phyloP scores from a whole-genome alignment of 2,888 invertebrate genomes.

The Nebria brevicollis region DNA sequence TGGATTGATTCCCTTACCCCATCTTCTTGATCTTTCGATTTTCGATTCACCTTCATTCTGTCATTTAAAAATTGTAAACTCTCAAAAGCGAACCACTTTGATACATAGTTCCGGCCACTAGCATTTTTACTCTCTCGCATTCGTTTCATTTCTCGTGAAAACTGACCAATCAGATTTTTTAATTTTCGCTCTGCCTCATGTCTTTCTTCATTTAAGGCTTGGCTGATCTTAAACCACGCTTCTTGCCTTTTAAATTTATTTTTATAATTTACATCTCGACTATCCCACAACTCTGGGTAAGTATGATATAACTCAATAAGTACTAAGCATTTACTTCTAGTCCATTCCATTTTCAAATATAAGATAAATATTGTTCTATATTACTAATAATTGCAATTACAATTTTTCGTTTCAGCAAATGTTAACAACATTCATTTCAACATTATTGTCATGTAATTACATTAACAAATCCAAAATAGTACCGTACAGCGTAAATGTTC shows the following conservation, averaged over 20 bases:
- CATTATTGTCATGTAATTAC: too few relatives aligned
- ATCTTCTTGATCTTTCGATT: background rate
- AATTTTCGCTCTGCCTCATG: conserved; percentile 10
- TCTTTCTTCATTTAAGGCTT: conserved; percentile 2
- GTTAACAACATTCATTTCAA: too few relatives aligned
- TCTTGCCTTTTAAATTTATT: background rate
- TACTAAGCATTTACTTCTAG: background rate
- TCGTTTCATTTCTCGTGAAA: background rate
- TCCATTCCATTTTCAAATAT: background rate
- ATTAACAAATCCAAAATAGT: too few relatives aligned
- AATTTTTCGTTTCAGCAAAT: too few relatives aligned
- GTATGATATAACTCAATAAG: conserved; percentile 2
- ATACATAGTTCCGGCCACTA: background rate
- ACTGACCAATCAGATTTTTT: conserved; percentile 2
- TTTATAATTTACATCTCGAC: background rate
- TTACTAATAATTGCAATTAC: too few relatives aligned
- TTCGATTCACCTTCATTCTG: background rate
- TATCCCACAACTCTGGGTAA: conserved; percentile 3
- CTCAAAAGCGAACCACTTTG: background rate
- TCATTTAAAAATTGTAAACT: background rate
- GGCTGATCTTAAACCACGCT: background rate
- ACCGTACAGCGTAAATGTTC: background rate
- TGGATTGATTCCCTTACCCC: background rate
- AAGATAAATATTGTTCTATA: background rate
- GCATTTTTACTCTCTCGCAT: background rate